Percentiles rank a stretch among this genome's conserved stretches.
Conservation (phyloP, 2,888 invertebrate species). For the Melitaea athalia region DNA sequence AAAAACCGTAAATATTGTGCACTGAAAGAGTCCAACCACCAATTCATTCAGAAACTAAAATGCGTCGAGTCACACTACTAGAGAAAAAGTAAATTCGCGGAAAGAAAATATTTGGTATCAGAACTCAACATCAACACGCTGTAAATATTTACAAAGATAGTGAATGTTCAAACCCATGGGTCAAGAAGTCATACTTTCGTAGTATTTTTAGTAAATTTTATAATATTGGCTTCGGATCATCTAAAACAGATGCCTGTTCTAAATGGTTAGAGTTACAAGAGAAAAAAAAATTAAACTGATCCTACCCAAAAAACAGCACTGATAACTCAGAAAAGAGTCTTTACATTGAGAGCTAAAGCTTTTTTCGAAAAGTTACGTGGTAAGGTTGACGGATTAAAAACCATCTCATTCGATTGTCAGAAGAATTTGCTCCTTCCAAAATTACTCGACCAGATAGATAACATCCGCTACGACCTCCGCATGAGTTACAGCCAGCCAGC, state of each 20-base stretch:
- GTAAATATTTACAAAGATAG: constrained; percentile 36
- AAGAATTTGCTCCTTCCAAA: constrained; percentile 30
- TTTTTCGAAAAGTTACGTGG: constrained; percentile 26
- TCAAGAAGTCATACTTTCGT: constrained; percentile 41
- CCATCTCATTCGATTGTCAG: too few relatives aligned
- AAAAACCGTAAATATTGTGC: constrained; percentile 23
- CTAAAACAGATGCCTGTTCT: constrained; percentile 41
- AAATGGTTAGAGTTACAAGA: constrained; percentile 39
- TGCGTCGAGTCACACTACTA: constrained; percentile 42
- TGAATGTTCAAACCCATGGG: constrained; percentile 23
- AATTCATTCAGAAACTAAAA: constrained; percentile 42
- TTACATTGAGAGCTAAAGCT: constrained; percentile 26
- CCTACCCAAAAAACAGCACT: constrained; percentile 27
- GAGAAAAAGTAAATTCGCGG: constrained; percentile 31
- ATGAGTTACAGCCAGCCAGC: too few relatives aligned
- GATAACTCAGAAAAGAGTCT: constrained; percentile 36
- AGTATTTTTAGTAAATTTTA: constrained; percentile 39
- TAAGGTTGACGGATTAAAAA: constrained; percentile 16
- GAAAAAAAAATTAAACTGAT: constrained; percentile 38
- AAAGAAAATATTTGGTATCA: constrained; percentile 36
- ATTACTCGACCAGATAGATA: constrained; percentile 26
- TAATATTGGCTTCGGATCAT: constrained; percentile 41
- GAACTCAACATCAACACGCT: constrained; percentile 40
- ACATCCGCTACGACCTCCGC: background rate
- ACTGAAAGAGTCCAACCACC: constrained; percentile 41